Evolutionary conservation across 1,140 invertebrate species (phyloP), one percentile per base, ranked within the genome.

Genomic region (Psilanteris sp.): DNA sequence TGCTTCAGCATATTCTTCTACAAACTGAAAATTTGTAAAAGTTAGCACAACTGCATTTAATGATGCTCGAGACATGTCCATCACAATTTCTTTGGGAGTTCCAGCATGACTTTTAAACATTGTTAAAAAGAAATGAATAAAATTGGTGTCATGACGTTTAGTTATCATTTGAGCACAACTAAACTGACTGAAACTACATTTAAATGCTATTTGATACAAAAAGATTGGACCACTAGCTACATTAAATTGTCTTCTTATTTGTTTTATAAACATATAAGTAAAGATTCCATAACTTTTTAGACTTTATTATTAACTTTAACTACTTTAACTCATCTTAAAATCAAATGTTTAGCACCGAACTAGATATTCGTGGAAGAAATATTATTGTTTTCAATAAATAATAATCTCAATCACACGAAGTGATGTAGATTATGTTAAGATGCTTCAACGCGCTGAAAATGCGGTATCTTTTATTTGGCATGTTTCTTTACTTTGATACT

Each of bases 101-200:
- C 10, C 26, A 70, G n/a, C n/a, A n/a, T n/a, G n/a, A n/a, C n/a
- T n/a, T n/a, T n/a, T n/a, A n/a, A n/a, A 79, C 7, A 43, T 27
- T 13, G 24, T 61, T 8, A 73, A 14, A 41, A 37, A 77, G 44
- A 32, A 67, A 4, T 46, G 31, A 8, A 77, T 73, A 7, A 22
- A n/a, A 2, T 34, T 14, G 2, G 68, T 73, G 16, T 71, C 29
- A 24, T 78, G 79, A 14, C 31, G 26, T 31, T 77, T 64, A 0
- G 72, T 55, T 0, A 80, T 9, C 73, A 80, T 79, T 16, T 77
- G 55, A 4, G 57, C 37, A 0, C n/a, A n/a, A n/a, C n/a, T n/a
- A n/a, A n/a, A n/a, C n/a, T n/a, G n/a, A 73, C 32, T 2, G 18
- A 14, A 57, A 68, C 9, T n/a, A 4, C 32, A 27, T 2, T 34